These are phyloP conservation scores for Oncorhynchus gorbuscha DNA, from an alignment of 2,113 vertebrate species.

Conservation along the genomic window DNA sequence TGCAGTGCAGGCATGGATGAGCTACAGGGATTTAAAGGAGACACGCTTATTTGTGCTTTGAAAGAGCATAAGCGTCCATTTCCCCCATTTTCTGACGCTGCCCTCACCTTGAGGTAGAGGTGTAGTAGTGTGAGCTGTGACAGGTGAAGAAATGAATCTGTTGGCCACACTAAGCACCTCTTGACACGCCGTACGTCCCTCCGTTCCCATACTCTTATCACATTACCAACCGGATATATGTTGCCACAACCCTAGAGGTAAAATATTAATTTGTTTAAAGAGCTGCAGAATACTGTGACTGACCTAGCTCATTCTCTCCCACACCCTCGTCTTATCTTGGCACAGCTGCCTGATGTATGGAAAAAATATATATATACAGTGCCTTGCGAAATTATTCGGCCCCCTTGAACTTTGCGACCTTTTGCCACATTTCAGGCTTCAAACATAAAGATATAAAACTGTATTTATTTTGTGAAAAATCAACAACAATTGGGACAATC, in stretches of 20 bases:
- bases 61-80: slow-evolving; percentile 29
- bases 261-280: slow-evolving; percentile 73
- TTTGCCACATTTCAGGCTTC: too few relatives aligned
- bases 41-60: slow-evolving; percentile 44
- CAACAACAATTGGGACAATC: too few relatives aligned
- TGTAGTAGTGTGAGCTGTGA: slow-evolving; percentile 48
- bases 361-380: background rate
- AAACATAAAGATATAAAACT: too few relatives aligned
- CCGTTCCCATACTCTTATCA: slow-evolving; percentile 63
- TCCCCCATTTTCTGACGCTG: slow-evolving; percentile 31
- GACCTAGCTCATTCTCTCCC: background rate
- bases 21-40: slow-evolving; percentile 44
- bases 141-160: slow-evolving; percentile 52
- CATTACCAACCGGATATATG: slow-evolving; percentile 66
- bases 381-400: too few relatives aligned
- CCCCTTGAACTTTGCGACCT: too few relatives aligned
- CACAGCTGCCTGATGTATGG: background rate
- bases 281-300: slow-evolving; percentile 30
- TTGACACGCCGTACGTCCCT: background rate
- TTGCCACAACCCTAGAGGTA: slow-evolving; percentile 58
- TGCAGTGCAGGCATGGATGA: slow-evolving; percentile 16
- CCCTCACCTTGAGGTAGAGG: slow-evolving; percentile 41
- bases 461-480: too few relatives aligned
- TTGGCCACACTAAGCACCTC: too few relatives aligned
- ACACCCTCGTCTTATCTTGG: background rate